phyloP scores from a whole-genome alignment of 2,797 vertebrate genomes.

The Trichosurus vulpecula region DNA sequence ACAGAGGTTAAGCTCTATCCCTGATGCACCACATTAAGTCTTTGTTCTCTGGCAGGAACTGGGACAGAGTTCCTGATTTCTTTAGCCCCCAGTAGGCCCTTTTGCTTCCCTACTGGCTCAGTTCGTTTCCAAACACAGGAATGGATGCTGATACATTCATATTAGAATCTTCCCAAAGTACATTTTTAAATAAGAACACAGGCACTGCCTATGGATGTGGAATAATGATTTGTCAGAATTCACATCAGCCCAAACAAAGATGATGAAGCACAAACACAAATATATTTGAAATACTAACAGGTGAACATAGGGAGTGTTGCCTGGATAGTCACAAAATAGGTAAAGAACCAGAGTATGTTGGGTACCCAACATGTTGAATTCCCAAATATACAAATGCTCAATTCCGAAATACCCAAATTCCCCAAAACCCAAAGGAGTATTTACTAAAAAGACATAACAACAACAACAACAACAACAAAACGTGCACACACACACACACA shows the following conservation, averaged over 20 bases:
- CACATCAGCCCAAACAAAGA: slow-evolving; percentile 7
- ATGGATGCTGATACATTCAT: neutral
- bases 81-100: neutral
- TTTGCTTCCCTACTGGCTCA: neutral
- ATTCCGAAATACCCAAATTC: neutral
- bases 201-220: slow-evolving; percentile 7
- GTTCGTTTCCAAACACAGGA: slow-evolving; percentile 49
- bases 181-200: slow-evolving; percentile 5
- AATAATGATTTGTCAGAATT: slow-evolving; percentile 32
- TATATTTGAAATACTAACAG: slow-evolving; percentile 16
- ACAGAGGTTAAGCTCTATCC: neutral
- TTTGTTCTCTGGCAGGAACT: neutral
- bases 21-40: neutral
- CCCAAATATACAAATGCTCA: too few species aligned
- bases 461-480: neutral
- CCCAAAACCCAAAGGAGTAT: neutral
- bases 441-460: neutral
- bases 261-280: neutral
- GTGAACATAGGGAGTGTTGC: neutral
- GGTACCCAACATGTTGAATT: neutral
- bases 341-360: neutral
- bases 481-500: neutral
- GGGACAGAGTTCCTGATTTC: neutral
- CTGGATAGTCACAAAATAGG: neutral
- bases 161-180: slow-evolving; percentile 2